phyloP scores from a whole-genome alignment of 2,797 vertebrate genomes.

The Premnoplex brunnescens region DNA sequence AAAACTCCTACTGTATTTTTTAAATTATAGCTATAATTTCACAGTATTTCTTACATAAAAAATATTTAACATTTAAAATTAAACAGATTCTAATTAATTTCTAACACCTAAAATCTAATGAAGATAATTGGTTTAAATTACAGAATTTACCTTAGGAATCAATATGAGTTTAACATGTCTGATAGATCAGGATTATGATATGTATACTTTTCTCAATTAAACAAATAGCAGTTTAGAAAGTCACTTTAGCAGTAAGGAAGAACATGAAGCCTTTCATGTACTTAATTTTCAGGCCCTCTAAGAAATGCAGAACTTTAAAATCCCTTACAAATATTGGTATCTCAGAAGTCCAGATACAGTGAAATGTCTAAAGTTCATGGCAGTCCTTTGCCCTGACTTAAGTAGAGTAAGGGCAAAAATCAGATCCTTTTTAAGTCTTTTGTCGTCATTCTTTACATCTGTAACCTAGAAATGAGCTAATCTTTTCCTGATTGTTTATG shows the following conservation, averaged over 20 bases:
- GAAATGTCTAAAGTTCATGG: neutral
- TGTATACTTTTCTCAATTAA: neutral
- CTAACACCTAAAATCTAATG: conserved; percentile 8
- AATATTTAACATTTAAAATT: neutral
- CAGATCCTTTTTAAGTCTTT: neutral
- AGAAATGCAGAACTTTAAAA: neutral
- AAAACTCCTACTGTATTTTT: neutral
- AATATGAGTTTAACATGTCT: neutral
- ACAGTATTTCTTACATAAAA: neutral
- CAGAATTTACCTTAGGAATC: conserved; percentile 13
- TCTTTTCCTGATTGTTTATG: neutral
- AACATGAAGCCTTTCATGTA: neutral
- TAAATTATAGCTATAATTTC: neutral
- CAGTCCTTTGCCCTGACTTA: neutral
- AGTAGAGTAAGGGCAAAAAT: neutral
- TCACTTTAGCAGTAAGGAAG: neutral
- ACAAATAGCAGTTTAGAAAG: neutral
- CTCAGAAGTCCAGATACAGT: neutral
- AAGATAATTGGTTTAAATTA: conserved; percentile 37
- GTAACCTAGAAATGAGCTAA: neutral
- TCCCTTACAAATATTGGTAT: neutral
- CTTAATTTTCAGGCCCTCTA: neutral
- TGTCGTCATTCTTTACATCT: neutral
- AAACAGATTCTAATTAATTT: conserved; percentile 2
- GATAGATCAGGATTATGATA: neutral